A percentile compares a stretch with the other conserved stretches of the same genome.
Evolutionary conservation across 2,888 invertebrate genomes (phyloP).

Genomic region (Onthophagus sagittarius): DNA sequence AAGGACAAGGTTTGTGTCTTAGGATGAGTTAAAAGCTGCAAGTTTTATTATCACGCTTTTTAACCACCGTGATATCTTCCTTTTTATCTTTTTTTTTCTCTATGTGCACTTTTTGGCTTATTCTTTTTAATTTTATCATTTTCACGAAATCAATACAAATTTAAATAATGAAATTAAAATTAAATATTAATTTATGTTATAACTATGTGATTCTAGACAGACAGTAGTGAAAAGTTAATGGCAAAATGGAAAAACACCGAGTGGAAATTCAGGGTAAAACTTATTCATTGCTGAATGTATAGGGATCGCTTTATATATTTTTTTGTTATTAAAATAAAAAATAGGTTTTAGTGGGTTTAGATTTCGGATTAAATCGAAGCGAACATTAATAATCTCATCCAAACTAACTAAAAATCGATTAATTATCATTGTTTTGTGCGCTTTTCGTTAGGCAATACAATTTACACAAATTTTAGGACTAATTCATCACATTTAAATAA

Average conservation of each 20-base stretch:
- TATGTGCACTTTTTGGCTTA: background rate
- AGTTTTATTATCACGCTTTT: background rate
- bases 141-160: background rate
- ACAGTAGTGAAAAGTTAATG: conserved; percentile 51
- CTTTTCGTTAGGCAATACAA: background rate
- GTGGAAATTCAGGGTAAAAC: conserved; percentile 65
- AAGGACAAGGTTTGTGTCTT: conserved; percentile 74
- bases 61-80: background rate
- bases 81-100: background rate
- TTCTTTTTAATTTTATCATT: background rate
- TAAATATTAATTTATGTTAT: conserved; percentile 8
- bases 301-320: conserved; percentile 23
- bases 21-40: background rate
- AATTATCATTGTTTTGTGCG: background rate
- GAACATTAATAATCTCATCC: background rate
- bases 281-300: conserved; percentile 35
- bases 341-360: background rate
- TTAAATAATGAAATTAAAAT: background rate
- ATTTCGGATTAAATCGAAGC: too few relatives aligned
- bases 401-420: background rate
- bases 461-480: background rate
- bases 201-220: conserved; percentile 47
- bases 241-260: conserved; percentile 60
- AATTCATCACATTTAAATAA: too few relatives aligned
- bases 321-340: background rate